phyloP scores from a whole-genome alignment of 2,797 vertebrate species.

The Artibeus lituratus region DNA sequence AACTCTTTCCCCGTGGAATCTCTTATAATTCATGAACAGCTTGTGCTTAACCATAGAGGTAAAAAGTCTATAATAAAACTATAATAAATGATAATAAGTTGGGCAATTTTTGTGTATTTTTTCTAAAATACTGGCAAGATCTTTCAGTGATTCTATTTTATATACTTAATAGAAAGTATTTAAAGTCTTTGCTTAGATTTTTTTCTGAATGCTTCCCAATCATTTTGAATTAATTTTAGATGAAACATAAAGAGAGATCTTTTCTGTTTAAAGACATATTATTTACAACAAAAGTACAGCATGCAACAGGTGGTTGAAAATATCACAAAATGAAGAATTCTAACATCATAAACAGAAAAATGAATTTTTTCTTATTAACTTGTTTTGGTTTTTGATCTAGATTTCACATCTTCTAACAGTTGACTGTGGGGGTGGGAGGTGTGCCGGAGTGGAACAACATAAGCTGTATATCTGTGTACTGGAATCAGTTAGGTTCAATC shows the following conservation, averaged over 20 bases:
- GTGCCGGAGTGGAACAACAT: background rate
- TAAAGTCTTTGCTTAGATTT: background rate
- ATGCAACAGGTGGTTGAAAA: slow-evolving; percentile 27
- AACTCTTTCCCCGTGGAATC: background rate
- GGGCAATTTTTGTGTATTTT: background rate
- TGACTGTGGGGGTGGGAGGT: background rate
- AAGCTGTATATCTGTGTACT: background rate
- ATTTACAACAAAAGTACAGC: slow-evolving; percentile 30
- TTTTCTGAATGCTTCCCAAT: slow-evolving; percentile 10
- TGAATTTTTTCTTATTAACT: slow-evolving; percentile 36
- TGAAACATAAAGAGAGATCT: background rate
- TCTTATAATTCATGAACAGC: background rate
- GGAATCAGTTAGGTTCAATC: background rate
- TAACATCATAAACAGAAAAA: background rate
- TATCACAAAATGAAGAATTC: slow-evolving; percentile 25
- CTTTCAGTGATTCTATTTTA: background rate
- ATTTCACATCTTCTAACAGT: slow-evolving; percentile 16
- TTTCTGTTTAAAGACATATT: slow-evolving; percentile 54
- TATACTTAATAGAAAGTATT: background rate
- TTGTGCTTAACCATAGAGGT: background rate
- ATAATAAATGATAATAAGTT: slow-evolving; percentile 4
- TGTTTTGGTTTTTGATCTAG: slow-evolving; percentile 26
- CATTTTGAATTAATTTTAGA: slow-evolving; percentile 55
- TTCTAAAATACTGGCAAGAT: background rate
- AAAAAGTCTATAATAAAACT: background rate